These are phyloP conservation scores for Callinectes sapidus DNA, from an alignment of 2,888 invertebrate species.

Conservation along the genomic window DNA sequence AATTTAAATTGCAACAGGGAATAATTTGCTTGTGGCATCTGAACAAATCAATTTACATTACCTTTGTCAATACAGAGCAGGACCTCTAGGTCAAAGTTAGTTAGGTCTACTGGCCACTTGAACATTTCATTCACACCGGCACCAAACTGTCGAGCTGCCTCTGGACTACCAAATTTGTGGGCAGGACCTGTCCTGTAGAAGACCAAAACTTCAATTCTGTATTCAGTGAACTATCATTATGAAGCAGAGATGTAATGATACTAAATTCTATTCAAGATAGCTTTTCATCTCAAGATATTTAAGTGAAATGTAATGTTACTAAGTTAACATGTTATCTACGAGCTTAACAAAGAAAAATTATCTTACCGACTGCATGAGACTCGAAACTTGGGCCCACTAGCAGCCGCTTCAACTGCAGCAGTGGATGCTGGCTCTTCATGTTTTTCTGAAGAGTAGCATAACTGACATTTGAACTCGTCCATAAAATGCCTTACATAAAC, in stretches of 20 bases:
- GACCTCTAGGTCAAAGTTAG: slow-evolving; percentile 79
- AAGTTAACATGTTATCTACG: not conserved
- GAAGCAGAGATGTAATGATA: too few relatives aligned
- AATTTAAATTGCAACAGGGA: not conserved
- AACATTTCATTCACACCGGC: slow-evolving; percentile 79
- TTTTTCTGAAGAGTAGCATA: not conserved
- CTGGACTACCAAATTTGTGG: slow-evolving; percentile 79
- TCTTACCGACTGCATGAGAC: slow-evolving; percentile 68
- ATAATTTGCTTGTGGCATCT: not conserved
- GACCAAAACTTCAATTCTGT: not conserved
- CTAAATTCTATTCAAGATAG: too few relatives aligned
- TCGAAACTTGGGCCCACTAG: slow-evolving; percentile 69
- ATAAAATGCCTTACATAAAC: not conserved
- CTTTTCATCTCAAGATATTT: too few relatives aligned
- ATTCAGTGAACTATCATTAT: not conserved
- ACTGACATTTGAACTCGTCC: not conserved
- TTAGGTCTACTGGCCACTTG: slow-evolving; percentile 80
- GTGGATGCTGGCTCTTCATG: not conserved
- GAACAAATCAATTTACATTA: slow-evolving; percentile 70
- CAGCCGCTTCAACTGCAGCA: not conserved
- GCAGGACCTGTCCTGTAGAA: slow-evolving; percentile 59
- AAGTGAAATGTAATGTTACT: not conserved
- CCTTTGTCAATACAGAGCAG: slow-evolving; percentile 77
- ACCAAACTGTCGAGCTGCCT: slow-evolving; percentile 79
- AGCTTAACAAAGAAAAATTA: not conserved